These are phyloP conservation scores for Castor canadensis DNA, from an alignment of 2,113 vertebrate genomes.

Conservation along the genomic window DNA sequence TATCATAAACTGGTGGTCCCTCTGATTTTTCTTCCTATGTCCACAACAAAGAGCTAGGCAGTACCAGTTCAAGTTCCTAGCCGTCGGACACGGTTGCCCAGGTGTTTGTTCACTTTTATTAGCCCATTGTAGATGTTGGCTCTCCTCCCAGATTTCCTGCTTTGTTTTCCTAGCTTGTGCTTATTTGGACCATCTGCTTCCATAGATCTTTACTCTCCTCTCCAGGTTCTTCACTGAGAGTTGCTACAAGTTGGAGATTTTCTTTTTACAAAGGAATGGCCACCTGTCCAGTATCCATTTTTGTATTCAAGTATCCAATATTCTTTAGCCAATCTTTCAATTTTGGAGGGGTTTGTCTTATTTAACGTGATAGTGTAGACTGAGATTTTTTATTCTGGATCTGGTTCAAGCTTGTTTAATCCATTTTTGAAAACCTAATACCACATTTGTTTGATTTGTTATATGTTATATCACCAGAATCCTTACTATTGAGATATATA, in stretches of 20 bases:
- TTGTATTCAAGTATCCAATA: constrained; percentile 43
- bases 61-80: constrained; percentile 19
- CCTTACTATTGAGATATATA: not conserved
- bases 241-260: constrained; percentile 23
- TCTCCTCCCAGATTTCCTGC: constrained; percentile 65
- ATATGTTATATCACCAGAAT: not conserved
- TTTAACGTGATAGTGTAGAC: constrained; percentile 28
- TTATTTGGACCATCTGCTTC: constrained; percentile 70
- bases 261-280: not conserved
- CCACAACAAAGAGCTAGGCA: constrained; percentile 28
- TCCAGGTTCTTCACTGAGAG: constrained; percentile 42
- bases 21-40: constrained; percentile 29
- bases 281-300: constrained; percentile 47
- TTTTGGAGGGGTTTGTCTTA: constrained; percentile 6
- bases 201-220: constrained; percentile 57
- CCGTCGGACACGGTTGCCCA: constrained; percentile 27
- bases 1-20: not conserved
- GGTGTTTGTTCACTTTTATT: constrained; percentile 67
- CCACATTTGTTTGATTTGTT: not conserved
- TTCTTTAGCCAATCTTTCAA: constrained; percentile 38
- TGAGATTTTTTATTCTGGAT: not conserved
- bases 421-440: constrained; percentile 11
- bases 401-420: not conserved
- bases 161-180: constrained; percentile 61
- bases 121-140: constrained; percentile 67